These are phyloP conservation scores for Atherinomorus stipes DNA, from an alignment of 2,113 vertebrate species.

Conservation along the genomic window DNA sequence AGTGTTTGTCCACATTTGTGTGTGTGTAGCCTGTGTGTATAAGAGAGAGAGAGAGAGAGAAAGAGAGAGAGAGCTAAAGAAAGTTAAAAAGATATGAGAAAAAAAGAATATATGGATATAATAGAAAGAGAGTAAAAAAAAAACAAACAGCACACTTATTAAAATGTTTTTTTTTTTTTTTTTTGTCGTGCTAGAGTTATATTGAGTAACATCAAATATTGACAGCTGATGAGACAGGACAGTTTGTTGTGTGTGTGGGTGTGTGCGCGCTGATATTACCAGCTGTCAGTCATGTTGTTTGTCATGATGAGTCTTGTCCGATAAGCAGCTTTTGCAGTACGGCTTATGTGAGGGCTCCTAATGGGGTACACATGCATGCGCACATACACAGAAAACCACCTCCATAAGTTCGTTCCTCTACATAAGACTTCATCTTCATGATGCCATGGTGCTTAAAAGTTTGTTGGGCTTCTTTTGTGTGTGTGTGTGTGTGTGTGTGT, in stretches of 20 bases:
- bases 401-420: background rate
- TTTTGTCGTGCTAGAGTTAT: conserved; percentile 19
- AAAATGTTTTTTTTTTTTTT: too few species aligned
- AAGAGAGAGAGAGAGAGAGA: background rate
- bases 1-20: conserved; percentile 28
- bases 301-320: conserved; percentile 38
- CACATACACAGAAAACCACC: background rate
- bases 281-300: conserved; percentile 54
- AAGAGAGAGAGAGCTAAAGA: background rate
- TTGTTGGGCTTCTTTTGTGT: too few species aligned
- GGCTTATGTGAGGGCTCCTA: conserved; percentile 25
- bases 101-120: background rate
- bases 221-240: conserved; percentile 10
- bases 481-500: too few species aligned
- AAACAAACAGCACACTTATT: too few species aligned
- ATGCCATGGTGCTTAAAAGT: too few species aligned
- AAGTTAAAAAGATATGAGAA: background rate
- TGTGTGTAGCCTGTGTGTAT: too few species aligned
- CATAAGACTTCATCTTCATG: background rate
- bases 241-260: conserved; percentile 7
- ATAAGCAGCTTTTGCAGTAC: conserved; percentile 57
- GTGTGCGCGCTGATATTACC: conserved; percentile 35
- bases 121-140: background rate
- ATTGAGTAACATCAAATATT: conserved; percentile 47
- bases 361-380: conserved; percentile 4